Evolutionary conservation across 2,113 vertebrate species (phyloP), one percentile per base, ranked within the genome.

Genomic region (Zapus hudsonius): DNA sequence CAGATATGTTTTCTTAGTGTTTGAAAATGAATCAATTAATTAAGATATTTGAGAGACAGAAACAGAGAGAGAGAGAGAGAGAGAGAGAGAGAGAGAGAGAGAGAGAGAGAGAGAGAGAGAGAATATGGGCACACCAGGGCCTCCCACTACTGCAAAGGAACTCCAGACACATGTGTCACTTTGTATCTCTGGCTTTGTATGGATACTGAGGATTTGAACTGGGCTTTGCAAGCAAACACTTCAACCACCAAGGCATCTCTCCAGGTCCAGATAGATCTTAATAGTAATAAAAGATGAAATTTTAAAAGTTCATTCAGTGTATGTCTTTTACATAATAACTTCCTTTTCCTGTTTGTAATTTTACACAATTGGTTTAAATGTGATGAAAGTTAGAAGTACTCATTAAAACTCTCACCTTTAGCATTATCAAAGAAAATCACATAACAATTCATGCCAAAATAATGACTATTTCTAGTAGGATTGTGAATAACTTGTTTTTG

Each of bases 321-420:
- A n/a, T 42, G 2, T 76, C 84, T 94, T 92, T 88, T 73, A 91
- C 67, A n/a, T 76, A 57, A 91, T 19, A 6, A 33, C 66, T 92
- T 87, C 19, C 2, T 57, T 85, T 92, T 93, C 31, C 44, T 92
- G 72, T 69, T 79, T 88, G 79, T 70, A 81, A 72, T 29, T 67
- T 44, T 73, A 84, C 57, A 20, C 7, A 23, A 36, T 61, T 91
- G 22, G 3, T 94, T 89, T 80, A 83, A 92, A 85, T 90, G 22
- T 59, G n/a, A 74, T 79, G 25, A 19, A 96, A 94, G 73, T 57
- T 63, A 76, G n/a, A 86, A 67, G 36, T 64, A 79, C 27, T 84
- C 64, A 61, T 13, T 52, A 12, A 22, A 57, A 55, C 33, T 93
- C 25, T 20, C 3, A 38, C 10, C 23, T 17, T 20, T 6, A 47